These are phyloP conservation scores for Aplysina aerophoba DNA, from an alignment of 37 sponge, comb jelly and placozoan genomes.

Conservation along the genomic window DNA sequence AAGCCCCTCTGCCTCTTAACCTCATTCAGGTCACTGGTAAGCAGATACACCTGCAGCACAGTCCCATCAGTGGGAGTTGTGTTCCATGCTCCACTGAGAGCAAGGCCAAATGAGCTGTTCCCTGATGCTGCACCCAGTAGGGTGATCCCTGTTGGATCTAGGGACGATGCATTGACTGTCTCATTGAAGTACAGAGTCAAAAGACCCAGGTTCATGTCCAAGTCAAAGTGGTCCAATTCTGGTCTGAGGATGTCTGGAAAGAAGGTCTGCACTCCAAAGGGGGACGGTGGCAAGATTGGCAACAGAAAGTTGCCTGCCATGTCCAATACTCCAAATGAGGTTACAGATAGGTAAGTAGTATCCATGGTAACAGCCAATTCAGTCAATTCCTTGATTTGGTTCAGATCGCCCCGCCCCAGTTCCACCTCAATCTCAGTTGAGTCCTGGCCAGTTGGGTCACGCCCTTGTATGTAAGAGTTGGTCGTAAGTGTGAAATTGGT, in stretches of 20 bases:
- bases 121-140: conserved; percentile 40
- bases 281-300: background rate
- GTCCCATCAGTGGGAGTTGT: conserved; percentile 47
- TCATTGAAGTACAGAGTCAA: conserved; percentile 76
- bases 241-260: conserved; percentile 65
- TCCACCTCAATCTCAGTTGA: conserved; percentile 70
- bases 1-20: conserved; percentile 77
- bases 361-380: conserved; percentile 52
- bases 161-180: conserved; percentile 77
- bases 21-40: conserved; percentile 74
- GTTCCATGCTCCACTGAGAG: conserved; percentile 60
- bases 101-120: conserved; percentile 36
- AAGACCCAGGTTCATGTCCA: conserved; percentile 77
- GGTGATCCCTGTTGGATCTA: conserved; percentile 46
- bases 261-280: conserved; percentile 30
- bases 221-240: conserved; percentile 51
- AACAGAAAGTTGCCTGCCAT: conserved; percentile 70
- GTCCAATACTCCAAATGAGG: conserved; percentile 46
- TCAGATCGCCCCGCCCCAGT: conserved; percentile 70
- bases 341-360: conserved; percentile 61
- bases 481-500: conserved; percentile 51
- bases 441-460: conserved; percentile 64
- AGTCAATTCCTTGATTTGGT: conserved; percentile 68
- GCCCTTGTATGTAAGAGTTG: conserved; percentile 44
- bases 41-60: conserved; percentile 36